These are phyloP conservation scores for Scolanthus callimorphus DNA, from an alignment of 92 coral and sea anemone genomes.

Conservation along the genomic window DNA sequence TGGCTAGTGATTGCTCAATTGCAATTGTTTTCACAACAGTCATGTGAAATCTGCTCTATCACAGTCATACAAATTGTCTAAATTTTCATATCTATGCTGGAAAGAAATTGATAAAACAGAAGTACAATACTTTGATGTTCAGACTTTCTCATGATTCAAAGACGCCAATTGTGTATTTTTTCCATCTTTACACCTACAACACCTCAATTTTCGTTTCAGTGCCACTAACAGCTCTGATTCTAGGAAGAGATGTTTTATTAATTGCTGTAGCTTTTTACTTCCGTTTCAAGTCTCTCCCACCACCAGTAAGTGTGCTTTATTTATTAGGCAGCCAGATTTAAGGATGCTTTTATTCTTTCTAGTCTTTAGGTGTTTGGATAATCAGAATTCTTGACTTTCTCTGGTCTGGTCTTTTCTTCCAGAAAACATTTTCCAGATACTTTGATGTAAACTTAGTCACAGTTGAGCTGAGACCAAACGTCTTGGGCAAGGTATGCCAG, in stretches of 20 bases:
- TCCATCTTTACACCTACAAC: too few relatives aligned
- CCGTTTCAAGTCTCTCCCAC: slow-evolving; percentile 81
- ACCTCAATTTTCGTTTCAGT: slow-evolving; percentile 40
- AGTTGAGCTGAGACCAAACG: slow-evolving; percentile 86
- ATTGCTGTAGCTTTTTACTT: slow-evolving; percentile 75
- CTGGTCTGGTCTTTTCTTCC: not conserved
- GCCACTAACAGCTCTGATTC: slow-evolving; percentile 80
- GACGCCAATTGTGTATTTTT: too few relatives aligned
- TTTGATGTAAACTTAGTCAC: slow-evolving; percentile 91
- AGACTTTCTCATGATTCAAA: too few relatives aligned
- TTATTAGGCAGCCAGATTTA: not conserved
- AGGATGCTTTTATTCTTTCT: not conserved
- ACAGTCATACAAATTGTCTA: too few relatives aligned
- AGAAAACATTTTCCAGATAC: slow-evolving; percentile 92
- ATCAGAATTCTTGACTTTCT: too few relatives aligned
- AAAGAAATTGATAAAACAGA: too few relatives aligned
- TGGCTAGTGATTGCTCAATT: too few relatives aligned
- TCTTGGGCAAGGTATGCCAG: slow-evolving; percentile 75
- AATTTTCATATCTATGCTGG: too few relatives aligned
- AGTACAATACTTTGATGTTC: too few relatives aligned
- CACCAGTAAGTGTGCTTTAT: slow-evolving; percentile 69
- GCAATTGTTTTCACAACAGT: too few relatives aligned
- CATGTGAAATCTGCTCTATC: too few relatives aligned
- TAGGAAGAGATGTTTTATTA: slow-evolving; percentile 80
- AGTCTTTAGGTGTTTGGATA: too few relatives aligned